Evolutionary conservation across 2,113 vertebrate species (phyloP).

Genomic region (Morphnarchus princeps): DNA sequence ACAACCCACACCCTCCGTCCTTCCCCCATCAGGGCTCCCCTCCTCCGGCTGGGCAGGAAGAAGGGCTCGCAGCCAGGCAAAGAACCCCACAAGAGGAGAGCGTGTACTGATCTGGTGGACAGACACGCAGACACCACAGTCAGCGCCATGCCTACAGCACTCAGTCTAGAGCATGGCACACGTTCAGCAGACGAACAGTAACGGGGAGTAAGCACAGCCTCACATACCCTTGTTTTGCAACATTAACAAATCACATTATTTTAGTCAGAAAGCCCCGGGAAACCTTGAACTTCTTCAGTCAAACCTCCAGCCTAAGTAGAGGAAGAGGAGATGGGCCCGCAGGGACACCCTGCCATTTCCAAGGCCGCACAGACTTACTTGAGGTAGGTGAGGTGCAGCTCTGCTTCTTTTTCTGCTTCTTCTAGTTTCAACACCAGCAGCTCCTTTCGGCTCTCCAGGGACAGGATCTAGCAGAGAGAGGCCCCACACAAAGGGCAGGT

Average conservation of each 20-base stretch:
- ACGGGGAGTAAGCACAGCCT: neutral
- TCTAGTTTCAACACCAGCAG: constrained; percentile 80
- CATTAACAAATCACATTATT: fast-evolving
- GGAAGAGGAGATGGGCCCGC: fast-evolving
- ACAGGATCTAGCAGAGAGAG: constrained; percentile 70
- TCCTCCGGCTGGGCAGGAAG: neutral
- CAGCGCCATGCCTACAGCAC: fast-evolving
- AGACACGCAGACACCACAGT: neutral
- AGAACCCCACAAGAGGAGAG: neutral
- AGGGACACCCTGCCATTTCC: neutral
- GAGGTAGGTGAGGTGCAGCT: constrained; percentile 81
- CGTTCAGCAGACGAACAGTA: neutral
- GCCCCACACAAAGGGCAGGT: neutral
- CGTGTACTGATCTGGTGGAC: neutral
- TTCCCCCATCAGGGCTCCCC: too few relatives aligned
- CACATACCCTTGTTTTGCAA: fast-evolving
- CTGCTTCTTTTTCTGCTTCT: constrained; percentile 84
- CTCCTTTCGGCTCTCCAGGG: constrained; percentile 85
- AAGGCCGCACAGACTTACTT: constrained; percentile 50
- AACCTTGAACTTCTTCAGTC: neutral
- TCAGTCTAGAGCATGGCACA: fast-evolving
- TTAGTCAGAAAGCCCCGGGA: neutral
- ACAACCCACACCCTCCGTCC: neutral
- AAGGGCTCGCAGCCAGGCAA: neutral
- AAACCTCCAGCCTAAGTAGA: fast-evolving